phyloP scores from a whole-genome alignment of 2,113 vertebrate genomes.

The Cheirogaleus medius region DNA sequence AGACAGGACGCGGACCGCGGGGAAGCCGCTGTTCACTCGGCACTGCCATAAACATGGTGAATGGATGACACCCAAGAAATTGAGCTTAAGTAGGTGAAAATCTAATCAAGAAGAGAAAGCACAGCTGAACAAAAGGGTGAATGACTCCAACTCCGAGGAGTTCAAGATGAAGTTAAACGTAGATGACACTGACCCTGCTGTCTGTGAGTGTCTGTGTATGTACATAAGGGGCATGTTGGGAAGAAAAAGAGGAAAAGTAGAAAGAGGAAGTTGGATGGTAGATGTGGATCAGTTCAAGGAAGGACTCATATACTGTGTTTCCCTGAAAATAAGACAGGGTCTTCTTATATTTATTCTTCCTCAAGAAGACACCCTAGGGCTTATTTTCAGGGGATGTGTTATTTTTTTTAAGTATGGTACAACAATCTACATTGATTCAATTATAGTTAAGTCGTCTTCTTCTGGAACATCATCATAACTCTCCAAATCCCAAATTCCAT shows the following conservation, averaged over 20 bases:
- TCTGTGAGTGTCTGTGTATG: background rate
- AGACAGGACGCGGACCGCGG: background rate
- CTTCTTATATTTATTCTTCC: too few relatives aligned
- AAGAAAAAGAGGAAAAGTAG: background rate
- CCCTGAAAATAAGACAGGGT: too few relatives aligned
- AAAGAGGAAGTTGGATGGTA: background rate
- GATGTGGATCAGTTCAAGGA: too few relatives aligned
- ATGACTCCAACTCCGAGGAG: background rate
- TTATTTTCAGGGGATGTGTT: too few relatives aligned
- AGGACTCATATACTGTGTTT: background rate
- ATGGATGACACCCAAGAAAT: background rate
- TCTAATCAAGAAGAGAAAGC: background rate
- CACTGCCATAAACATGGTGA: rapidly evolving
- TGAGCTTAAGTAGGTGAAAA: background rate
- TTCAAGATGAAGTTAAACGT: background rate
- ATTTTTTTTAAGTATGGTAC: too few relatives aligned
- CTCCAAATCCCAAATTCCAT: too few relatives aligned
- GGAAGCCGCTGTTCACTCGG: rapidly evolving
- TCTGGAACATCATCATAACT: too few relatives aligned
- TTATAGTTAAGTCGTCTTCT: too few relatives aligned
- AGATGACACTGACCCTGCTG: background rate
- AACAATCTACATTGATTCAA: too few relatives aligned
- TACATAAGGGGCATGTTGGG: rapidly evolving
- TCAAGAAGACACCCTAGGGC: too few relatives aligned
- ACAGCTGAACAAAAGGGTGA: background rate